Evolutionary conservation across 2,113 vertebrate species (phyloP), one percentile per base, ranked within the genome.

Genomic region (Poecilia latipinna): DNA sequence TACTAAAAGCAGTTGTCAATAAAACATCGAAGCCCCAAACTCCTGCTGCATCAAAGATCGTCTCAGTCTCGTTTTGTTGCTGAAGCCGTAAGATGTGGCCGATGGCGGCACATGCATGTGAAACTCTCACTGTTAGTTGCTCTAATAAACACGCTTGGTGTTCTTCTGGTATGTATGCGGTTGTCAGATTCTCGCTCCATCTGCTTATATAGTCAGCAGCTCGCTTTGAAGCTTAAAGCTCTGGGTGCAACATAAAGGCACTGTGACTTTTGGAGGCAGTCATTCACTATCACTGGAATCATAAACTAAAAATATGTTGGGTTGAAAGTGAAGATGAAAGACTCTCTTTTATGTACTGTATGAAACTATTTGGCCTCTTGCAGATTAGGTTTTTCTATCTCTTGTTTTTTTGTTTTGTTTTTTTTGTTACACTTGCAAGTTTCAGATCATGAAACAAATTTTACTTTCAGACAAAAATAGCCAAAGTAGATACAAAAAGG

Each of bases 111-210:
- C 65, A 65, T 78, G 82, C 70, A 65, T 8, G 15, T 77, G 74
- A 70, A 82, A 91, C 88, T 93, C 85, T 92, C 88, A 90, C 90
- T 93, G 48, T 89, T 86, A 75, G 74, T 70, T 57, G 39, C 37
- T 19, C 82, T 74, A 70, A 87, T 89, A 88, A 88, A 89, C 74
- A 89, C 66, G 75, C 73, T 63, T 77, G 31, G 69, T 70, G 82
- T 81, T 78, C 79, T 73, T 76, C 80, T 90, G 82, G 84, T 80
- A 86, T 89, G 83, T 76, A 10, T 84, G 82, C 8, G 74, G 79
- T 84, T 60, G 32, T 86, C 68, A 87, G 68, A 83, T 72, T 75
- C 71, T 66, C 51, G 65, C 79, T 81, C 67, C 80, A 81, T 90
- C 77, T 90, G 78, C 61, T 65, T 72, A 26, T 65, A n/a, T 48